Evolutionary conservation across 2,888 invertebrate species (phyloP), one percentile per base, ranked within the genome.

Genomic region (Xylota sylvarum): DNA sequence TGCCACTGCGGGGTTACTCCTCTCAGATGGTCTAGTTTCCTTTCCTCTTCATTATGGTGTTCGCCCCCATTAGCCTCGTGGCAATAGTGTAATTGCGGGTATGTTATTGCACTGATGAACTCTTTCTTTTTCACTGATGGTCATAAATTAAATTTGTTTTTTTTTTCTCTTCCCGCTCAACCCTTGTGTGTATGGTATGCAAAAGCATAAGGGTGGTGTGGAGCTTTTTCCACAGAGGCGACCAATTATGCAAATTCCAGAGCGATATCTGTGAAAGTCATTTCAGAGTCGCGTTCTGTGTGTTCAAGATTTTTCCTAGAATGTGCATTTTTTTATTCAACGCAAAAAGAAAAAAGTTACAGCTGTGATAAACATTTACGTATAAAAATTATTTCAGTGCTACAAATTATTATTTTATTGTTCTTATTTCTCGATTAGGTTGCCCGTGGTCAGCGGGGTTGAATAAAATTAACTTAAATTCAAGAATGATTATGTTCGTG

Each of bases 241-340:
- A 60, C 77, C 72, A 81, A 72, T 86, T 86, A 86, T 86, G 85
- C 55, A 86, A 86, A 86, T 86, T 86, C 56, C 40, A 60, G 35
- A 67, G 67, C 46, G 72, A 65, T 74, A 74, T 73, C 72, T 52
- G 40, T 32, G 40, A 50, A 70, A 80, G 64, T 81, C 76, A 48
- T 81, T 52, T 55, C 23, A 32, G 27, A 62, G 69, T 67, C 14
- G 27, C 14, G 27, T 64, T 72, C 62, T 48, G 55, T 48, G 32
- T 76, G 64, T 64, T 48, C 70, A 48, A 37, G 17, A 52, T 46
- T 58, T 58, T 72, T 43, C 17, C 58, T 7, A 32, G 14, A 35
- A 23, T 40, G 30, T 58, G 35, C 35, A 56, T n/a, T 55, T 73
- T 52, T 72, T 73, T 62, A 58, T 58, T 65, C 46, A 12, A 52